Evolutionary conservation across 2,888 invertebrate genomes (phyloP), one percentile per base, ranked within the genome.

Genomic region (Erebia palarica): DNA sequence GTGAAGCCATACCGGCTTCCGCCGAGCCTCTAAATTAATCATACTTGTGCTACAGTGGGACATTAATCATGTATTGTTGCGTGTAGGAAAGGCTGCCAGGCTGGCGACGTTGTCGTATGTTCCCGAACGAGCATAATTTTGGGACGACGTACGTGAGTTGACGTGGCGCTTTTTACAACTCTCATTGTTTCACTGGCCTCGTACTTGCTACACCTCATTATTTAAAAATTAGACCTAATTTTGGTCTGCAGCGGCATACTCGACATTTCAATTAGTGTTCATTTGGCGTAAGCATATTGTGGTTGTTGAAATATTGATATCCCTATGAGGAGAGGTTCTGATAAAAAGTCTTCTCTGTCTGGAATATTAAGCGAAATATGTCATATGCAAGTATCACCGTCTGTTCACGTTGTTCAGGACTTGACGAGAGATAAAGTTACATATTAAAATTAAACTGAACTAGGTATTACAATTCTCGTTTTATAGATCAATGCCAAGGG

Each of bases 1-100:
- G 65, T 81, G 80, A 78, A 82, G 80, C 77, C 76, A 74, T 73
- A 78, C 75, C 70, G 77, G 79, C 82, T 80, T 80, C 80, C 78
- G 78, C 80, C 77, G 81, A 76, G 78, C 82, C 78, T 81, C 81
- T 83, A 86, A 84, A 87, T 90, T 85, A 90, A 89, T 89, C 84
- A 86, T 85, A 83, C 82, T 82, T 80, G 78, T 82, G 81, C 78
- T 81, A 82, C 76, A 75, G 79, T 75, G 76, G 78, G 81, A 80
- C 84, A 90, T 91, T 89, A 86, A 90, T 90, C 88, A 88, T 85
- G 86, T 86, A 81, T 86, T 83, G 83, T 85, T 75, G 77, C 72
- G 76, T 76, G 75, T 66, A 61, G 68, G 68, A 44, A 57, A 65
- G 71, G 68, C 27, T 14, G 27, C 14, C 57, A 21, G 57, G 21